Conservation (phyloP, 1,140 invertebrate genomes). For the Drosophila fuyamai region DNA sequence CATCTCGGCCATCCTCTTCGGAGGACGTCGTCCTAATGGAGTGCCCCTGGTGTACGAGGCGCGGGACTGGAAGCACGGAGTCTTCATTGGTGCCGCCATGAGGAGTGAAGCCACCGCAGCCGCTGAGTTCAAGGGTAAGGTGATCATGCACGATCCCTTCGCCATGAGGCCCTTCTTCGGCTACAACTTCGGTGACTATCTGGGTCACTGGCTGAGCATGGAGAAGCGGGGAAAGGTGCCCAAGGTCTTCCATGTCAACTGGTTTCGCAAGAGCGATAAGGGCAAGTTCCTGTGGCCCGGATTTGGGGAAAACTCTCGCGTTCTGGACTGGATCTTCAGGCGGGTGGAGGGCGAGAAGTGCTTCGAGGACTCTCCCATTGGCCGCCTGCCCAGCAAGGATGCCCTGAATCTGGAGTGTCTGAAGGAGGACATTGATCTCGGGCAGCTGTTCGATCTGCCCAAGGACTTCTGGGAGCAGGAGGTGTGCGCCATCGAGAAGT, state of each 20-base stretch:
- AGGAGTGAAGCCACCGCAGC: constrained; percentile 97
- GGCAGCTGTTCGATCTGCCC: constrained; percentile 94
- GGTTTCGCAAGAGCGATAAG: constrained; percentile 92
- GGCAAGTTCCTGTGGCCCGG: constrained; percentile 96
- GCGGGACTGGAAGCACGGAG: constrained; percentile 95
- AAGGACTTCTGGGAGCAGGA: constrained; percentile 97
- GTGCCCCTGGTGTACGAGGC: constrained; percentile 96
- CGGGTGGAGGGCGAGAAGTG: constrained; percentile 90
- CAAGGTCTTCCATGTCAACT: constrained; percentile 96
- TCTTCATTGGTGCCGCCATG: constrained; percentile 95
- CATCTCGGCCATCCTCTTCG: constrained; percentile 96
- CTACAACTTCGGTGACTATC: constrained; percentile 97
- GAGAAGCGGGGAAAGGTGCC: constrained; percentile 88
- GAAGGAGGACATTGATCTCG: constrained; percentile 87
- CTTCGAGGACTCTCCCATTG: constrained; percentile 90
- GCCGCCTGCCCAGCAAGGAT: constrained; percentile 88
- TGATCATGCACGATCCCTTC: constrained; percentile 97
- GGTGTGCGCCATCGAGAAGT: constrained; percentile 92
- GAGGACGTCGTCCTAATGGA: constrained; percentile 93
- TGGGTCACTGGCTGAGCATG: constrained; percentile 95
- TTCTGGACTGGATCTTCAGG: constrained; percentile 94
- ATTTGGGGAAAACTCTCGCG: constrained; percentile 95
- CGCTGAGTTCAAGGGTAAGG: constrained; percentile 94
- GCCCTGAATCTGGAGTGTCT: constrained; percentile 90
- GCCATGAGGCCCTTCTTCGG: constrained; percentile 98